phyloP scores from a whole-genome alignment of 1,140 invertebrate species.

The Drosophila paulistorum region DNA sequence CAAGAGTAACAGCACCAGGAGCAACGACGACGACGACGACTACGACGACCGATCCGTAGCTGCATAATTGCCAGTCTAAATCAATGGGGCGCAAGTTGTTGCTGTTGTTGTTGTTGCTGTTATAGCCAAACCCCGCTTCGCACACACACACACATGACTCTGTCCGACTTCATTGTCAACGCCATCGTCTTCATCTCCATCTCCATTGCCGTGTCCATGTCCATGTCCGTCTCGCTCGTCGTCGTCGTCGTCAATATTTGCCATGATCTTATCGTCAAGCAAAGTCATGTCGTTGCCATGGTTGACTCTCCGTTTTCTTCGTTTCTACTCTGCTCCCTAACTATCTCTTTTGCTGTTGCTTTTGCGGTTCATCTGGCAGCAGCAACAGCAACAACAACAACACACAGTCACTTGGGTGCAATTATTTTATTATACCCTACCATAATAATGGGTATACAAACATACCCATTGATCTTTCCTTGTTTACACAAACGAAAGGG shows the following conservation, averaged over 20 bases:
- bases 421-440: slow-evolving; percentile 74
- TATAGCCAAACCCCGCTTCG: slow-evolving; percentile 41
- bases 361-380: slow-evolving; percentile 29
- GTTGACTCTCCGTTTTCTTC: slow-evolving; percentile 23
- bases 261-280: slow-evolving; percentile 78
- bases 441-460: neutral
- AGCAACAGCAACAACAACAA: slow-evolving; percentile 18
- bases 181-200: slow-evolving; percentile 38
- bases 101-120: slow-evolving; percentile 43
- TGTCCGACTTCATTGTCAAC: slow-evolving; percentile 74
- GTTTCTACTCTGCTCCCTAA: slow-evolving; percentile 2
- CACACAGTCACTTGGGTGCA: slow-evolving; percentile 65
- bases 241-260: slow-evolving; percentile 73
- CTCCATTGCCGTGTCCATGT: slow-evolving; percentile 32
- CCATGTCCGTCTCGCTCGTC: slow-evolving; percentile 46
- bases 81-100: slow-evolving; percentile 65
- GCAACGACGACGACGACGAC: slow-evolving; percentile 42
- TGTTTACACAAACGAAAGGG: neutral
- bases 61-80: slow-evolving; percentile 79
- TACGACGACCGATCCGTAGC: slow-evolving; percentile 46
- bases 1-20: slow-evolving; percentile 28
- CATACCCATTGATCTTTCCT: neutral
- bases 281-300: slow-evolving; percentile 78
- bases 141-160: slow-evolving; percentile 44
- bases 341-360: slow-evolving; percentile 9